Evolutionary conservation across 2,113 vertebrate species (phyloP), one percentile per base, ranked within the genome.

Genomic region (Elgaria multicarinata): DNA sequence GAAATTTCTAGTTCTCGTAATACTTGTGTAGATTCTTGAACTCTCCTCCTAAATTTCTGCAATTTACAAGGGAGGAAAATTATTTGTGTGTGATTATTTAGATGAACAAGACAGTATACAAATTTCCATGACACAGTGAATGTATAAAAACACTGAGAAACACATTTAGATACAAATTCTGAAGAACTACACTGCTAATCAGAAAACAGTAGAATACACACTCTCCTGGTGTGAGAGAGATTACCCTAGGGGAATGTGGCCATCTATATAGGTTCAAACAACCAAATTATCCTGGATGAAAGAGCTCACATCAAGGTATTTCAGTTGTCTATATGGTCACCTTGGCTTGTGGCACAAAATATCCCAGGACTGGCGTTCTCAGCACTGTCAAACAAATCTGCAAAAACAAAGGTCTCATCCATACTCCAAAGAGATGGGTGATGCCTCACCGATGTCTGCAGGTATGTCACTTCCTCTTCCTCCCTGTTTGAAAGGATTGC

Each of bases 1-100:
- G 99, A 99, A 97, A 99, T 99, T 97, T 99, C 99, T 98, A 99
- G 98, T 97, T 99, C 99, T 97, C 99, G 96, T 93, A 99, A 97
- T 93, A 99, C 98, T 96, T 99, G 99, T 78, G 99, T 99, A 64
- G 99, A 99, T 96, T 99, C 99, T 95, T 99, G 99, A 91, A 99
- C 99, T 97, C 99, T 96, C 92, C 99, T 98, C 94, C 99, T 98
- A 97, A 99, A 99, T 97, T 99, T 99, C 99, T 99, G 90, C 42
- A 93, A 94, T 87, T 76, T 87, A 92, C 94, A 42, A 76, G 94
- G 84, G 13, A 86, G 39, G 31, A 50, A 96, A 79, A 58, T 33
- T 0, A 86, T 55, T 84, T 86, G 87, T 81, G 71, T 91, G 88
- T 89, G 18, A 36, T 44, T 53, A 76, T 58, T 90, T 91, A 69